A percentile compares a stretch with the other conserved stretches of the same genome.
Conservation (phyloP, 2,113 vertebrate species). For the Carassius auratus region DNA sequence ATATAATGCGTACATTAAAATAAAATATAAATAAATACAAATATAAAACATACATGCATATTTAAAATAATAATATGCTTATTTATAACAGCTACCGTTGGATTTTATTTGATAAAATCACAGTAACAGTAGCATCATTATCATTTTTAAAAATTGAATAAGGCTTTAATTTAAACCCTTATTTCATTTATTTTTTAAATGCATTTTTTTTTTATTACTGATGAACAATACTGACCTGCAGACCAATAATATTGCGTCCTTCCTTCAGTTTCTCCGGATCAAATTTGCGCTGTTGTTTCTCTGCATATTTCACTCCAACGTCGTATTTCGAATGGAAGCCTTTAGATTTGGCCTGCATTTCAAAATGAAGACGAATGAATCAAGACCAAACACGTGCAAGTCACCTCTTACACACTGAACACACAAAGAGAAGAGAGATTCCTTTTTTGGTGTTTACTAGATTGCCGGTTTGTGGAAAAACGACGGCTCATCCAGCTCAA, state of each 20-base stretch:
- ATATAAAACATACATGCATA: too few species aligned
- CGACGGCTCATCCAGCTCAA: neutral
- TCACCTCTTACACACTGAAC: neutral
- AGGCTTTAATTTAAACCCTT: neutral
- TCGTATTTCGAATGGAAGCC: conserved; percentile 83
- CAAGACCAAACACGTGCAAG: neutral
- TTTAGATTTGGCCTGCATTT: conserved; percentile 87
- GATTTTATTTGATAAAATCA: neutral
- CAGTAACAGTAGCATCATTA: neutral
- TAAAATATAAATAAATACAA: neutral
- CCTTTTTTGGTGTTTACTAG: neutral
- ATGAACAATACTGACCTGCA: conserved; percentile 80
- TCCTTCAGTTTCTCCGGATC: conserved; percentile 85
- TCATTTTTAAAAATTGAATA: neutral
- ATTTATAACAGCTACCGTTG: neutral
- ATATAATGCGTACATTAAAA: neutral
- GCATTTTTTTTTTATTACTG: too few species aligned
- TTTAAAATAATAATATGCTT: neutral
- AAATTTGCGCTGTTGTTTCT: conserved; percentile 88
- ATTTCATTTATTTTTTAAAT: neutral
- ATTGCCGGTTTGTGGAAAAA: neutral
- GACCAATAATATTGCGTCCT: conserved; percentile 89
- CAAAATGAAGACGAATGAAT: neutral
- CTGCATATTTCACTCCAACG: conserved; percentile 87
- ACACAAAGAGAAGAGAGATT: neutral